A percentile compares a stretch with the other conserved stretches of the same genome.
These are phyloP conservation scores for Brachymystax lenok DNA, from an alignment of 2,797 vertebrate species.

Conservation along the genomic window DNA sequence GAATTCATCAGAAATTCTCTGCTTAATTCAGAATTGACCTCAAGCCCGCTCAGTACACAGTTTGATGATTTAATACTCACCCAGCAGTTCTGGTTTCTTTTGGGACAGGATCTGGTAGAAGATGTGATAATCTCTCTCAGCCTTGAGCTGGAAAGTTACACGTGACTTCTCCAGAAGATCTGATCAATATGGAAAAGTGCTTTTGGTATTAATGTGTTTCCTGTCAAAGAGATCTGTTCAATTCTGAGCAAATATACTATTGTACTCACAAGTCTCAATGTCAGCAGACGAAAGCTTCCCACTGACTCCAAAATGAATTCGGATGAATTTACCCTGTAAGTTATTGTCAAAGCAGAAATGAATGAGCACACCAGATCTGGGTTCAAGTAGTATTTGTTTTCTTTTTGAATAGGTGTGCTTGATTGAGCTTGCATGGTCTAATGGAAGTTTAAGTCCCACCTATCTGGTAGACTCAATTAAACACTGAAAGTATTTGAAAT, in stretches of 20 bases:
- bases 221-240: background rate
- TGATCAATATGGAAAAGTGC: too few species aligned
- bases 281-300: conserved; percentile 90
- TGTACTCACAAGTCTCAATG: conserved; percentile 87
- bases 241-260: background rate
- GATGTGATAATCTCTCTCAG: too few species aligned
- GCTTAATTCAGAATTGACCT: background rate
- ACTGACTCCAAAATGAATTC: conserved; percentile 88
- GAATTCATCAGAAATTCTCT: too few species aligned
- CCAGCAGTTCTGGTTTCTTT: conserved; percentile 68
- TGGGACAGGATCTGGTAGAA: too few species aligned
- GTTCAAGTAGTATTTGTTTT: background rate
- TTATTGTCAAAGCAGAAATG: background rate
- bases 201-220: background rate
- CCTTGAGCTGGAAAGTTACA: too few species aligned
- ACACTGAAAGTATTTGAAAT: background rate
- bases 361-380: background rate
- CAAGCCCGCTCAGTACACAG: background rate
- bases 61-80: background rate
- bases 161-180: too few species aligned
- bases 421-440: background rate
- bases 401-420: background rate
- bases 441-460: background rate
- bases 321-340: conserved; percentile 88
- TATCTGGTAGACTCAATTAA: background rate